phyloP scores from a whole-genome alignment of 2,113 vertebrate species.

The Delphinus delphis region DNA sequence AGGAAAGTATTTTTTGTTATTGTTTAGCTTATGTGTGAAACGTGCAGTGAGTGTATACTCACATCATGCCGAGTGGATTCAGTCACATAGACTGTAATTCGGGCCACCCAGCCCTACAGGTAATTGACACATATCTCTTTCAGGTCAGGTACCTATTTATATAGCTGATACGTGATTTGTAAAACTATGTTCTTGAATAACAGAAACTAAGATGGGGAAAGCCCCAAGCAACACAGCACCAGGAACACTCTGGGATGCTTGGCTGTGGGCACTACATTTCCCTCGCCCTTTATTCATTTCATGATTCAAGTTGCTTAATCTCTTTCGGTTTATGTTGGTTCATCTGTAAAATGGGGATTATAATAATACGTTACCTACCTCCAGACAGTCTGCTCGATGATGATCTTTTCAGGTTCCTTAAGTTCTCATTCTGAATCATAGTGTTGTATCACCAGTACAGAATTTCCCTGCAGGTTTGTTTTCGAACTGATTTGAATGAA shows the following conservation, averaged over 20 bases:
- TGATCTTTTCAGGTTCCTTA: neutral
- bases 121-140: constrained; percentile 1
- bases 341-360: neutral
- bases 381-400: neutral
- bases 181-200: neutral
- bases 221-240: neutral
- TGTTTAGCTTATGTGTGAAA: constrained; percentile 24
- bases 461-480: neutral
- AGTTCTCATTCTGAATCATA: constrained; percentile 9
- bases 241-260: neutral
- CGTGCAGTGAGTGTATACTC: neutral
- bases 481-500: neutral
- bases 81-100: neutral
- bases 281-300: neutral
- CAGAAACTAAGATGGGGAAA: constrained; percentile 32
- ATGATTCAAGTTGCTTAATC: neutral
- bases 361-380: neutral
- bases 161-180: neutral
- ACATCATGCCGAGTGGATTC: neutral
- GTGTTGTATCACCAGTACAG: neutral
- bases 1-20: constrained; percentile 82
- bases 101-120: neutral
- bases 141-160: neutral
- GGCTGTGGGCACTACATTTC: neutral
- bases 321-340: neutral